Evolutionary conservation across 2,113 vertebrate species (phyloP), one percentile per base, ranked within the genome.

Genomic region (Coregonus clupeaformis): DNA sequence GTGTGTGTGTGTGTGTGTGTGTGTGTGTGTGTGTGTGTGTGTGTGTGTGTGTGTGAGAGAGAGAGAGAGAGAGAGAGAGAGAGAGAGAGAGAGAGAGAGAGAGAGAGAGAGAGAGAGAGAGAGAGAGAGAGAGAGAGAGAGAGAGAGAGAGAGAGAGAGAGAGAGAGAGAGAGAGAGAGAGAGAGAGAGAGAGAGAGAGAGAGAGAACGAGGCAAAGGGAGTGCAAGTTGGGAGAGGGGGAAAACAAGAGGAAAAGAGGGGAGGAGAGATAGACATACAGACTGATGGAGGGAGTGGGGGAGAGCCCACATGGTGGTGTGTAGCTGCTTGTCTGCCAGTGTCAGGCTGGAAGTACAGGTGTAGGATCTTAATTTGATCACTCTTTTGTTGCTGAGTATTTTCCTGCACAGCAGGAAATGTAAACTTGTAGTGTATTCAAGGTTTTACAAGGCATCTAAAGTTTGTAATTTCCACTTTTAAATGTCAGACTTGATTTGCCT

Each of bases 1-100:
- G 12, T 70, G n/a, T 85, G 86, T 83, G 76, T 78, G 71, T 77
- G 73, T 76, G 29, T 78, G 75, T 79, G 68, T 78, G 72, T 27
- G 52, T 74, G 71, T 30, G 75, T 20, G 65, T 73, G 78, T 27
- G 65, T 73, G 45, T 18, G 45, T 70, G 68, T 29, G 68, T 42
- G 67, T 18, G 25, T 65, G 36, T 2, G 36, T 36, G 7, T 9
- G 36, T 9, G 84, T 78, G 59, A 36, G 74, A 29, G 68, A 49
- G 57, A 64, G 2, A 6, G 42, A 16, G 27, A 52, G 42, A 52
- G 75, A 6, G 47, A 72, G 12, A 55, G 68, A 67, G 70, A 29
- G 30, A 42, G 36, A 42, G 59, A 36, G 74, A 29, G 68, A 49
- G 57, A 64, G 2, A 6, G 42, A 16, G 27, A 52, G 42, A 52